phyloP scores from a whole-genome alignment of 2,888 invertebrate genomes.

The Catonia carolina region DNA sequence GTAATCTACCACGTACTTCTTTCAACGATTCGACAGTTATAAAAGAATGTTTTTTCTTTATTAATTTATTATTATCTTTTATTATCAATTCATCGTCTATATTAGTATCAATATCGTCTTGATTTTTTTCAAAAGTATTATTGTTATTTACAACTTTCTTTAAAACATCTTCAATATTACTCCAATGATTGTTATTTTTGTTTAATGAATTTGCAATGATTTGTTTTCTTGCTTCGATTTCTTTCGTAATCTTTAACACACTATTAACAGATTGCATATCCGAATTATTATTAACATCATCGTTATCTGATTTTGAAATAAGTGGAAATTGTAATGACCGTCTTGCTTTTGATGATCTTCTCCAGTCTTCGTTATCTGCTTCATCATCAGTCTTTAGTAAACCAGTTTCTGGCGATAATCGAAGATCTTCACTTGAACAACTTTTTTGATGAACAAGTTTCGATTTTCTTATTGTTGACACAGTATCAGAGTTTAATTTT shows the following conservation, averaged over 20 bases:
- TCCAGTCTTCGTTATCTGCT: slow-evolving; percentile 49
- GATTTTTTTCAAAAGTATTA: slow-evolving; percentile 15
- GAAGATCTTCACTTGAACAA: slow-evolving; percentile 48
- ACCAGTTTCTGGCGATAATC: slow-evolving; percentile 37
- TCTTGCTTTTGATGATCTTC: slow-evolving; percentile 56
- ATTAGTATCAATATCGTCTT: slow-evolving; percentile 1
- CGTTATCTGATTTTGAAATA: slow-evolving; percentile 7
- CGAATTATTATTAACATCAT: not conserved
- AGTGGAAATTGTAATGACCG: slow-evolving; percentile 59
- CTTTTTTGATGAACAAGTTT: slow-evolving; percentile 40
- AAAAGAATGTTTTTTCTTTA: slow-evolving; percentile 44
- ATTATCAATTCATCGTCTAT: not conserved
- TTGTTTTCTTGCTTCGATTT: slow-evolving; percentile 34
- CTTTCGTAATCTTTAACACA: slow-evolving; percentile 34
- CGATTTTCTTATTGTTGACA: slow-evolving; percentile 3
- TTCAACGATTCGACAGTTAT: slow-evolving; percentile 55
- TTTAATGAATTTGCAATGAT: slow-evolving; percentile 19
- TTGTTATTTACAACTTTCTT: slow-evolving; percentile 25
- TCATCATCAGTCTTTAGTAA: slow-evolving; percentile 37
- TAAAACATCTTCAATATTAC: slow-evolving; percentile 28
- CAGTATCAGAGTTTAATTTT: not conserved
- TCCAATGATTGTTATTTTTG: slow-evolving; percentile 22
- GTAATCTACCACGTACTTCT: slow-evolving; percentile 52
- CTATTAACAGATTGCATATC: slow-evolving; percentile 18
- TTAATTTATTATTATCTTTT: slow-evolving; percentile 9